phyloP scores from a whole-genome alignment of 1,140 invertebrate species.

The Lysiphlebus fabarum region DNA sequence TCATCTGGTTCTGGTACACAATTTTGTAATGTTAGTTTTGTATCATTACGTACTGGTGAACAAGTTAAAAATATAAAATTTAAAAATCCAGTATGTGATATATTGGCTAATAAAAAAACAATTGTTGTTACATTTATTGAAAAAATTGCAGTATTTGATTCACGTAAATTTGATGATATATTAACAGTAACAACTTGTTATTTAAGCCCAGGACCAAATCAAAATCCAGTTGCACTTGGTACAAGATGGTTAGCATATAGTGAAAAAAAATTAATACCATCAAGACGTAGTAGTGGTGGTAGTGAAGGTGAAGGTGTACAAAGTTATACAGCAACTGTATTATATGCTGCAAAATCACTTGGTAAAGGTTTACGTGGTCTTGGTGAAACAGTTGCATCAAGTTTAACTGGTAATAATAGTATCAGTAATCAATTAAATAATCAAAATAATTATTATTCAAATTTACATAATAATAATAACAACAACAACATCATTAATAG shows the following conservation, averaged over 20 bases:
- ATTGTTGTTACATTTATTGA: slow-evolving; percentile 86
- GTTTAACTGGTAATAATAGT: slow-evolving; percentile 66
- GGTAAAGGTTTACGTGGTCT: slow-evolving; percentile 82
- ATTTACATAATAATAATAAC: too few species aligned
- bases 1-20: slow-evolving; percentile 74
- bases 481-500: too few species aligned
- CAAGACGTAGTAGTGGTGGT: slow-evolving; percentile 83
- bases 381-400: slow-evolving; percentile 90
- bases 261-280: slow-evolving; percentile 78
- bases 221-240: slow-evolving; percentile 88
- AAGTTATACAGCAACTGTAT: slow-evolving; percentile 91
- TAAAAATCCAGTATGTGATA: slow-evolving; percentile 83
- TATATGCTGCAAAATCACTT: slow-evolving; percentile 91
- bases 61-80: slow-evolving; percentile 89
- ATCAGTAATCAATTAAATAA: too few species aligned
- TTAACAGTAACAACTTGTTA: slow-evolving; percentile 87
- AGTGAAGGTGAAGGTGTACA: slow-evolving; percentile 72
- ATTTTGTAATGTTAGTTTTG: slow-evolving; percentile 83
- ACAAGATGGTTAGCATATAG: slow-evolving; percentile 77
- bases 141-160: slow-evolving; percentile 87
- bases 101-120: slow-evolving; percentile 77
- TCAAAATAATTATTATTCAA: too few species aligned
- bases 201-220: slow-evolving; percentile 76
- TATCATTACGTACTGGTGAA: slow-evolving; percentile 86
- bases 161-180: slow-evolving; percentile 79